Evolutionary conservation across 2,797 vertebrate species (phyloP).

Genomic region (Trachurus trachurus): DNA sequence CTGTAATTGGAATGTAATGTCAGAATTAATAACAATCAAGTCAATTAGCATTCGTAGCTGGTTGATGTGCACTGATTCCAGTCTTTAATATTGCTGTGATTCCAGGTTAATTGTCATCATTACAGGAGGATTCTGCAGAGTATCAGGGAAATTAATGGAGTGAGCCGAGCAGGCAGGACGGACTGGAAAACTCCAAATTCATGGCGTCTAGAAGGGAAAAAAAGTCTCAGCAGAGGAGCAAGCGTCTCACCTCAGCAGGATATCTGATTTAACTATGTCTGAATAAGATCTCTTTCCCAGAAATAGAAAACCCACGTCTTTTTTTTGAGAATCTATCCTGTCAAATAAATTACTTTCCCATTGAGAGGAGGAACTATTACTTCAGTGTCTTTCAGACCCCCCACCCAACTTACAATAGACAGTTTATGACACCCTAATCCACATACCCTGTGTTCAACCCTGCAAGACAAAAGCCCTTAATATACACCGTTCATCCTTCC

Average conservation of each 20-base stretch:
- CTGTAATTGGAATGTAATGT: conserved; percentile 84
- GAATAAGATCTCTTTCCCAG: conserved; percentile 65
- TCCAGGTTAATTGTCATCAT: conserved; percentile 78
- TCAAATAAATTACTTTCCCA: conserved; percentile 70
- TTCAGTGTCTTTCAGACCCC: conserved; percentile 69
- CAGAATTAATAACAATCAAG: conserved; percentile 85
- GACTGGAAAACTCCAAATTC: conserved; percentile 36
- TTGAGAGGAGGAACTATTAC: conserved; percentile 65
- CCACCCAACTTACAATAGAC: conserved; percentile 47
- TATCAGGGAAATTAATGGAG: conserved; percentile 63
- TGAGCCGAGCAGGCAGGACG: conserved; percentile 43
- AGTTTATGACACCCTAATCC: conserved; percentile 69
- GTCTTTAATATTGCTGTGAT: conserved; percentile 64
- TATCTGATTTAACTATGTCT: conserved; percentile 70
- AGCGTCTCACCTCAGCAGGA: conserved; percentile 64
- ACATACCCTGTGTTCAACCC: conserved; percentile 59
- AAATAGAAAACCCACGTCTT: conserved; percentile 54
- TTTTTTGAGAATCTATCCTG: conserved; percentile 68
- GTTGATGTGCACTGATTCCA: conserved; percentile 68
- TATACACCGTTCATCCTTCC: conserved; percentile 33
- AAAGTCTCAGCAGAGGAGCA: conserved; percentile 35
- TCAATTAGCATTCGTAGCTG: conserved; percentile 73
- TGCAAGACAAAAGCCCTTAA: conserved; percentile 52
- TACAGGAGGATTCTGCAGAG: conserved; percentile 63
- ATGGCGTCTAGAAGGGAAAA: neutral